Conservation (phyloP, 2,888 invertebrate genomes). For the Criorhina ranunculi region DNA sequence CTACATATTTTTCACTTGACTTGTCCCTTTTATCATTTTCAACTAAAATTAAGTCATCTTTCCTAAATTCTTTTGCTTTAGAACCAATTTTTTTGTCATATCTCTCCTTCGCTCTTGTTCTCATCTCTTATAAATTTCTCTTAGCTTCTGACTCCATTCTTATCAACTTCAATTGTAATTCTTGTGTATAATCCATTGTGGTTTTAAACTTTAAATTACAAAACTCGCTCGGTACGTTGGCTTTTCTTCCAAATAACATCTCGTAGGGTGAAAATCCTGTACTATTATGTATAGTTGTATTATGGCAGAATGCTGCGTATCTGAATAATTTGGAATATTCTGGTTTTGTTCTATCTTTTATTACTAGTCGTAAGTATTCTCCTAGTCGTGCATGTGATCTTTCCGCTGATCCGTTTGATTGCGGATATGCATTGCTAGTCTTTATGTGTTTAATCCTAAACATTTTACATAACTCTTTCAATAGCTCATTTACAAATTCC, state of each 20-base stretch:
- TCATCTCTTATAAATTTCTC: background rate
- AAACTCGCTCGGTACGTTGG: slow-evolving; percentile 14
- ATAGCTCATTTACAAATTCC: background rate
- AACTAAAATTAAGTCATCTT: slow-evolving; percentile 6
- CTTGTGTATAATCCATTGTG: too few species aligned
- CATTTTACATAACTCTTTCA: slow-evolving; percentile 3
- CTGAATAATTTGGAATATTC: background rate
- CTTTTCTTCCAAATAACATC: slow-evolving; percentile 8
- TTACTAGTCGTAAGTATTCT: slow-evolving; percentile 1
- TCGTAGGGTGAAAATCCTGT: background rate
- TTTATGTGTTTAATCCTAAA: too few species aligned
- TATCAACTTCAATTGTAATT: slow-evolving; percentile 19
- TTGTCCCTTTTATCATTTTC: slow-evolving; percentile 19
- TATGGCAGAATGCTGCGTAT: background rate
- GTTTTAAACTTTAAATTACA: slow-evolving; percentile 25
- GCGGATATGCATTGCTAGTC: background rate
- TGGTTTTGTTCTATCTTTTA: background rate
- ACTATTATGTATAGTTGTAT: background rate
- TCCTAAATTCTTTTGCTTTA: slow-evolving; percentile 1
- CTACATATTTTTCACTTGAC: background rate
- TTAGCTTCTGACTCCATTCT: slow-evolving; percentile 4
- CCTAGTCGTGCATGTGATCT: background rate
- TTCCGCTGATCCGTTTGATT: slow-evolving; percentile 1
- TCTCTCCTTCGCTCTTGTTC: background rate
- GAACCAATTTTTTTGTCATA: slow-evolving; percentile 10